Evolutionary conservation across 1,140 invertebrate genomes (phyloP).

Genomic region (Microplitis mediator): DNA sequence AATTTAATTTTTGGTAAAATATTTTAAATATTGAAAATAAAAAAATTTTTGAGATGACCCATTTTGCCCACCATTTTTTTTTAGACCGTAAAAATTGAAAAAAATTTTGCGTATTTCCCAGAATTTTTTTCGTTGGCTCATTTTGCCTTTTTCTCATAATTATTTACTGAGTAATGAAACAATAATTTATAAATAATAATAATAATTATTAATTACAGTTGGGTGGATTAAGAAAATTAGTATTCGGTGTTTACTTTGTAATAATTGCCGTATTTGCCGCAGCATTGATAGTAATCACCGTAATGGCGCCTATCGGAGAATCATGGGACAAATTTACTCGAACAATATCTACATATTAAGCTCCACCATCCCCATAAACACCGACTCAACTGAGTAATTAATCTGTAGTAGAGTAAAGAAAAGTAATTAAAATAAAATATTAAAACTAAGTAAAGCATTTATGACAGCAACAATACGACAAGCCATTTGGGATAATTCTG

Average conservation of each 20-base stretch:
- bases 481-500: neutral
- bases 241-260: constrained; percentile 76
- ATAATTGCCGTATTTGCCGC: constrained; percentile 69
- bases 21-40: no score
- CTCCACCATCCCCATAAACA: neutral
- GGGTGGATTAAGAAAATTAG: constrained; percentile 72
- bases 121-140: no score
- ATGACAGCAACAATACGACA: no score
- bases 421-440: no score
- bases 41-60: no score
- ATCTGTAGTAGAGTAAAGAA: no score
- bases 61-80: no score
- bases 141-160: neutral
- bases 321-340: constrained; percentile 51
- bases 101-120: no score
- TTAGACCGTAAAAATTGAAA: no score
- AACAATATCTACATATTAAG: constrained; percentile 43
- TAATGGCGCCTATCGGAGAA: constrained; percentile 75
- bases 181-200: constrained; percentile 14
- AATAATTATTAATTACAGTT: constrained; percentile 67
- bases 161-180: neutral
- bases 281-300: constrained; percentile 73
- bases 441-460: no score
- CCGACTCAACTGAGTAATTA: no score
- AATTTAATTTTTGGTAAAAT: no score